Evolutionary conservation across 2,888 invertebrate species (phyloP), one percentile per base, ranked within the genome.

Genomic region (Eupithecia centaureata): DNA sequence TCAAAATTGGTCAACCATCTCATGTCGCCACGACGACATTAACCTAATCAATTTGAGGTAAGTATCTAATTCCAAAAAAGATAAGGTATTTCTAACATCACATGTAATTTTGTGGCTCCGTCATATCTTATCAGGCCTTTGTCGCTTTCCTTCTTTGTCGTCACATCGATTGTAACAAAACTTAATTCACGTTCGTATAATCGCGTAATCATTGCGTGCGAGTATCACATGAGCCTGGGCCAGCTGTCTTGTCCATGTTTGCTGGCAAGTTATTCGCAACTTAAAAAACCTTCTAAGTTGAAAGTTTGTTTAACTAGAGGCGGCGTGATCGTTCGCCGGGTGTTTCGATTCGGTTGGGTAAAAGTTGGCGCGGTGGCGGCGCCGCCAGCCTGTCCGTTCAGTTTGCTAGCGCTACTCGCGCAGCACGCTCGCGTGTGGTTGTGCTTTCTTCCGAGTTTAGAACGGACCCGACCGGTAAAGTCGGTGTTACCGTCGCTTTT

Each of bases 401-500:
- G 92, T 93, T 88, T 88, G 92, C 89, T 88, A 79, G 90, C 91
- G 92, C 90, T 85, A 83, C 82, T 86, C 88, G 92, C 91, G 91
- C 89, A 85, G 92, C 90, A 86, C 87, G 86, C 91, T 88, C 91
- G 92, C 87, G 86, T 84, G 76, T 83, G n/a, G n/a, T 56, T 32
- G 57, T 79, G 73, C 74, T 84, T 84, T 82, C 78, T 86, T 86
- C 86, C 85, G 84, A 88, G 86, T 91, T 90, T 88, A 87, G 86
- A 88, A 90, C 90, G 84, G 86, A 89, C 86, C 83, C 83, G 86
- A 90, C 91, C 90, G 89, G 89, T 90, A 87, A 87, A 83, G 86
- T 89, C 87, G 86, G 47, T 22, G 47, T 87, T 85, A 85, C 76
- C 83, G 90, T 86, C 89, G 86, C 86, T 87, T 47, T 89, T 88